A percentile compares a stretch with the other conserved stretches of the same genome.
Conservation (phyloP, 2,888 invertebrate genomes). For the Macaria notata region DNA sequence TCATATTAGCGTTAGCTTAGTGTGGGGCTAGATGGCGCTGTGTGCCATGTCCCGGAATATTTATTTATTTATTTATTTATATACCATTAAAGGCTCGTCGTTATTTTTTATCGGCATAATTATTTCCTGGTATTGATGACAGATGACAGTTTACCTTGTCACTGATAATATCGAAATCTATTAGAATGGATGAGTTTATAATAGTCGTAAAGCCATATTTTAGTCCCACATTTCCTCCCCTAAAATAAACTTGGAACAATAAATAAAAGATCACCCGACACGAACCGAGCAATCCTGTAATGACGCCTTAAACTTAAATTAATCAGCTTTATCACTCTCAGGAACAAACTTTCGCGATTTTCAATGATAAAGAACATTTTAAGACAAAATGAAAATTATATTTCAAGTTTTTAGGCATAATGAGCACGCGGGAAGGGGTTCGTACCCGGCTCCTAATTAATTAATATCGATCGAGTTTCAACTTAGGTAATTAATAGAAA, state of each 20-base stretch:
- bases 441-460: constrained; percentile 59
- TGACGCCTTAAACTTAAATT: constrained; percentile 6
- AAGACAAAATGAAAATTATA: constrained; percentile 14
- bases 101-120: background rate
- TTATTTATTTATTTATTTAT: no score
- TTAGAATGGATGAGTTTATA: no score
- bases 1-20: background rate
- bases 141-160: no score
- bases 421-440: constrained; percentile 18
- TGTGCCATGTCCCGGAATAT: no score
- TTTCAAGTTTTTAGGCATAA: constrained; percentile 17
- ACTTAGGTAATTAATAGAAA: constrained; percentile 76
- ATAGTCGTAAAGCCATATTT: no score
- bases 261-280: no score
- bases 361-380: constrained; percentile 11
- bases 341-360: constrained; percentile 4
- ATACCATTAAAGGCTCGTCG: background rate
- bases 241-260: no score
- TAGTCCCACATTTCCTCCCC: no score
- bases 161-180: no score
- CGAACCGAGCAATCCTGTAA: background rate
- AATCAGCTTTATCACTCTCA: constrained; percentile 10
- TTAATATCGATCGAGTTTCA: constrained; percentile 64
- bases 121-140: no score
- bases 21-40: no score